Evolutionary conservation across 53 echinoderm and acorn worm species (phyloP), one percentile per base, ranked within the genome.

Genomic region (Apostichopus leukothele): DNA sequence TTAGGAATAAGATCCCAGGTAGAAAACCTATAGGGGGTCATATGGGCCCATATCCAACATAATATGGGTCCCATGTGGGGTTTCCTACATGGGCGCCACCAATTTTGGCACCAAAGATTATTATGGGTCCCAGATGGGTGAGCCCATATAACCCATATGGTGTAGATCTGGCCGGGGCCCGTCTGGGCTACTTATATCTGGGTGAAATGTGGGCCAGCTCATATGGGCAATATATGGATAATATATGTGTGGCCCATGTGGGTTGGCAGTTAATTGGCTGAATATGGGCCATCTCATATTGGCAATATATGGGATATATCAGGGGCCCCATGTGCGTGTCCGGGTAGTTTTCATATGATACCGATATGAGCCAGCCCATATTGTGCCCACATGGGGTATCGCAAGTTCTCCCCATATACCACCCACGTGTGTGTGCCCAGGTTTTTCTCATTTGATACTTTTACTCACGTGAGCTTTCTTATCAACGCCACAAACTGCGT

Each of bases 31-130:
- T 25, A 25, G 25, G 25, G 25, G 25, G 25, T 25, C 25, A 25
- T 25, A 25, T 25, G 75, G 75, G 19, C 75, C 7, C 75, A 75
- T 75, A 75, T 75, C 14, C 22, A 75, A 12, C 19, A 18, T n/a
- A 26, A 75, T 75, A 75, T 75, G 75, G 75, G 75, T 11, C 75
- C 75, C 20, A 75, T 75, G 19, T 75, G 75, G 75, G 75, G 19
- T 11, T 9, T 75, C 75, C 75, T 20, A 75, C 10, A 75, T 75
- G 75, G 75, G 75, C 75, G 8, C 13, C 75, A 75, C 9, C 75
- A 75, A 75, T 3, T 75, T 75, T 75, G 5, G 75, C 20, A 75
- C 75, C 75, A 0, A 75, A 75, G 75, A 75, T 9, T 7, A 9
- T 16, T 75, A 13, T 5, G 75, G 75, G 75, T 9, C 75, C 75